Evolutionary conservation across 2,797 vertebrate species (phyloP).

Genomic region (Sebastes baramenuke): DNA sequence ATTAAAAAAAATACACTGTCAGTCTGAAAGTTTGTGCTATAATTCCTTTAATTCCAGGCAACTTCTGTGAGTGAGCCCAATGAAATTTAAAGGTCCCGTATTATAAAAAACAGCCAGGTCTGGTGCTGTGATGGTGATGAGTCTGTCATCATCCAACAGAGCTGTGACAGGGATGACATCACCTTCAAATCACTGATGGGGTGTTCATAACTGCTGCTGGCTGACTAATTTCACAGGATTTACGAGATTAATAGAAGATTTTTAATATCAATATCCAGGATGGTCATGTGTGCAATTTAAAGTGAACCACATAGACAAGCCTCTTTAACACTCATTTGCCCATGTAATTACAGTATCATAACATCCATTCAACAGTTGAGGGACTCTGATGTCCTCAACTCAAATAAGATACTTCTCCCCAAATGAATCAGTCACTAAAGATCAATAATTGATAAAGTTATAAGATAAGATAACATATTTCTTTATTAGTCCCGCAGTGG

Average conservation of each 20-base stretch:
- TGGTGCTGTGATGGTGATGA: constrained; percentile 3
- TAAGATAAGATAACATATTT: too few species aligned
- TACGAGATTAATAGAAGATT: background rate
- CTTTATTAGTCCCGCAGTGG: constrained; percentile 31
- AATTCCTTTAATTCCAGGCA: too few species aligned
- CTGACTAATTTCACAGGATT: background rate
- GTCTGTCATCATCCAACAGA: constrained; percentile 23
- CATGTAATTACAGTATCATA: background rate
- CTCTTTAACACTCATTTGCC: background rate
- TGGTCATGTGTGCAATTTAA: too few species aligned
- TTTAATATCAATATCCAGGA: background rate
- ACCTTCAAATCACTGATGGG: background rate
- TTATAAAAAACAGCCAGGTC: background rate
- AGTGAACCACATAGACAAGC: background rate
- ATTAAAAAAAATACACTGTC: too few species aligned
- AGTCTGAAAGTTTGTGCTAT: too few species aligned
- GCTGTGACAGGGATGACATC: constrained; percentile 39
- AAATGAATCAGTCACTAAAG: background rate
- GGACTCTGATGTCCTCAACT: background rate
- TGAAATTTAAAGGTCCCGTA: too few species aligned
- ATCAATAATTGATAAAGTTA: too few species aligned
- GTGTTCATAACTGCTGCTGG: background rate
- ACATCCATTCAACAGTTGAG: background rate
- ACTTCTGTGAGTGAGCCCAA: too few species aligned
- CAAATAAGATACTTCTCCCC: background rate